These are phyloP conservation scores for Lacanobia wlatinum DNA, from an alignment of 2,888 invertebrate genomes.

Conservation along the genomic window DNA sequence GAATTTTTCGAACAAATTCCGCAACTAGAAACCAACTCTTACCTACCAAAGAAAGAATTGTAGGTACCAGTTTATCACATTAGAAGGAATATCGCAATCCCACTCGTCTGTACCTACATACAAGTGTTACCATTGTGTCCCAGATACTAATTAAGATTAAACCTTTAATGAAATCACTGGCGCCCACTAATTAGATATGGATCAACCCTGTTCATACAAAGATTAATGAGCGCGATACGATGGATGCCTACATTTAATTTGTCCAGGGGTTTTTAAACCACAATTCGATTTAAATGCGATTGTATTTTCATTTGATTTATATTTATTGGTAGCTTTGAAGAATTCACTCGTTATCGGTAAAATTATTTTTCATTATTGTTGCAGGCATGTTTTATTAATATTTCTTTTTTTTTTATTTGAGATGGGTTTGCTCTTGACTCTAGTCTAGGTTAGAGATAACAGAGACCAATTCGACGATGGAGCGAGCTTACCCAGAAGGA, in stretches of 20 bases:
- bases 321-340: neutral
- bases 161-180: constrained; percentile 63
- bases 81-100: neutral
- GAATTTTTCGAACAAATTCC: no score
- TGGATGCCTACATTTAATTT: constrained; percentile 29
- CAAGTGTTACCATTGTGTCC: constrained; percentile 37
- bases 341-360: neutral
- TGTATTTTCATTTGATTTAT: constrained; percentile 23
- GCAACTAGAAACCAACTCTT: no score
- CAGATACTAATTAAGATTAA: constrained; percentile 59
- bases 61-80: neutral
- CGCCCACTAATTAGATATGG: constrained; percentile 63
- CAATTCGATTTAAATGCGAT: constrained; percentile 35
- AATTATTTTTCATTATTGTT: no score
- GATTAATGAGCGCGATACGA: constrained; percentile 63
- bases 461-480: no score
- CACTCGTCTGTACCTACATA: neutral
- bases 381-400: no score
- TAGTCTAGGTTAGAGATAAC: no score
- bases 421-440: no score
- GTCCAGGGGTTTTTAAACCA: constrained; percentile 33
- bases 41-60: no score
- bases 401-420: no score
- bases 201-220: constrained; percentile 60
- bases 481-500: no score